Evolutionary conservation across 2,888 invertebrate species (phyloP), one percentile per base, ranked within the genome.

Genomic region (Nebria salina): DNA sequence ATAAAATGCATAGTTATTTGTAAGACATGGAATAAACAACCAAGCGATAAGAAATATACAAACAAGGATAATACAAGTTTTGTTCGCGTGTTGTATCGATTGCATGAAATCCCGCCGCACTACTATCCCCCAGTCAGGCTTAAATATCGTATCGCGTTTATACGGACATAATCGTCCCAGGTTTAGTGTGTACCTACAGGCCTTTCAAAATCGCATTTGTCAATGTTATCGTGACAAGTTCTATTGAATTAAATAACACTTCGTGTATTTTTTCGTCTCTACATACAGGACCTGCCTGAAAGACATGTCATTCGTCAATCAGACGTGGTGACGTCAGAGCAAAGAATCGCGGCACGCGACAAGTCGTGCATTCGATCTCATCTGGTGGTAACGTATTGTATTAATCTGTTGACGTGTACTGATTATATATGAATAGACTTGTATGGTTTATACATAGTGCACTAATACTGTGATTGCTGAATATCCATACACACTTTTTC

Each of bases 171-270:
- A 13, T 15, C 54, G 72, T 64, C 26, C 13, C 64, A 66, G 41
- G 74, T 75, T 42, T 79, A 74, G 79, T 79, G 75, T 79, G 70
- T 70, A 70, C 70, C 25, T 70, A 74, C 73, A 72, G 76, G 83
- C 85, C 84, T 83, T 86, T 86, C 85, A 86, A 86, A 86, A 85
- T 84, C 85, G 82, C 87, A 87, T 87, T 87, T 87, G 86, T 87
- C 87, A 87, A 84, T 85, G 86, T 85, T 86, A 86, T 85, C 86
- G 85, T 86, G 87, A 86, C 87, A 86, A 85, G 84, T 85, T 85
- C 86, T 86, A 87, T 87, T 87, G 86, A 87, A 87, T 87, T 87
- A 87, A 86, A 86, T 84, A 84, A 84, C 84, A 83, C 83, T 83
- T 82, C 84, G 83, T 83, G 84, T 85, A 83, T 85, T 84, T 84